Base-by-base conservation (phyloP, 1,140 invertebrate genomes). In the Matsumurasca onukii region DNA sequence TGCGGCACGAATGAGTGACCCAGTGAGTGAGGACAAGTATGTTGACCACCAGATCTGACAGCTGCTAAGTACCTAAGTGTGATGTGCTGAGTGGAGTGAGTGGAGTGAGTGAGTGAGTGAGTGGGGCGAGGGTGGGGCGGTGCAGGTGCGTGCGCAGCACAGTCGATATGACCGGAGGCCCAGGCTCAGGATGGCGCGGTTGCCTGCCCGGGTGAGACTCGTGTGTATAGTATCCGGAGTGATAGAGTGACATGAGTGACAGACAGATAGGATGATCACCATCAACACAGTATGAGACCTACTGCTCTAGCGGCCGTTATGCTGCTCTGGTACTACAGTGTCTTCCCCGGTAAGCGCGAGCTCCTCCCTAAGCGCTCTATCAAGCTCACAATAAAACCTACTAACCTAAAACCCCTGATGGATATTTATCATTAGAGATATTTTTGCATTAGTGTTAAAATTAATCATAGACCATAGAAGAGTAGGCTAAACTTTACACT, bases 161-260 rank as follows among this genome's bases (percentile, higher is more conserved):
- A 27, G 31, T 65, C 62, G 34, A 65, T 65, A 65, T 65, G 62
- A 48, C 62, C 62, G 20, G 62, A n/a, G 62, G 62, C 62, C 62
- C 39, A 25, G 27, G 59, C 29, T 24, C 59, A n/a, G 9, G 15
- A 29, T 5, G 1, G 57, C 27, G 45, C 59, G 59, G 13, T 31
- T 48, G 30, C 65, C 34, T 5, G 17, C 34, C 34, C 34, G 34
- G 34, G 5, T n/a, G n/a, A n/a, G n/a, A n/a, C n/a, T n/a, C n/a
- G n/a, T n/a, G n/a, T n/a, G n/a, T n/a, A 39, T 17, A 39, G 34
- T 17, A 39, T n/a, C 34, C 5, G 34, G 5, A 5, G 22, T 59
- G 55, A 59, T 22, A 27, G 55, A 59, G 55, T 59, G 55, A 59
- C n/a, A 24, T 59, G 55, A 59, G 25, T 24, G 55, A 59, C 2